Evolutionary conservation across 2,888 invertebrate genomes (phyloP).

Genomic region (Chrysina gloriosa): DNA sequence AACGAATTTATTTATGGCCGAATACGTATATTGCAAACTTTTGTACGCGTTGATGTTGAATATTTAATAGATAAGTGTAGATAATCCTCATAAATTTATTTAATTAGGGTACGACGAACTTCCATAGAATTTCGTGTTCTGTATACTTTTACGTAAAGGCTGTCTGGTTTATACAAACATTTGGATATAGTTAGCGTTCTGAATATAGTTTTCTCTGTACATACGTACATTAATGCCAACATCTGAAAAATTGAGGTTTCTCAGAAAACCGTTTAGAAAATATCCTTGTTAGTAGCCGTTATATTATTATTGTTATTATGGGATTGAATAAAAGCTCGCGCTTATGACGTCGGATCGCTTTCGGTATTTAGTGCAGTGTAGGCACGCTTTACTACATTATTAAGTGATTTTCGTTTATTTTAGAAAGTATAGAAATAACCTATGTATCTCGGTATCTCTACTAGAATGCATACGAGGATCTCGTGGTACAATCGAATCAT

Average conservation of each 20-base stretch:
- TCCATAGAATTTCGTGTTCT: slow-evolving; percentile 13
- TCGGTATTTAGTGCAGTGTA: too few relatives aligned
- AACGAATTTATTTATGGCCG: too few relatives aligned
- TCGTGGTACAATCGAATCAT: too few relatives aligned
- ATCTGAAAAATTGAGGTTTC: slow-evolving; percentile 2
- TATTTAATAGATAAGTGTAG: neutral
- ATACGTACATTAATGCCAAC: slow-evolving; percentile 10
- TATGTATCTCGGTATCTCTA: too few relatives aligned
- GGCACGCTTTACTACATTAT: too few relatives aligned
- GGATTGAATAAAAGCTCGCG: neutral
- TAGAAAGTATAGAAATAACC: too few relatives aligned
- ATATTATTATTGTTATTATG: neutral
- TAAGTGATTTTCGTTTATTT: too few relatives aligned
- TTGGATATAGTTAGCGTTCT: slow-evolving; percentile 4
- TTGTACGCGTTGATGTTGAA: neutral
- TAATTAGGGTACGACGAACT: slow-evolving; percentile 7
- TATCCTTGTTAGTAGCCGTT: neutral
- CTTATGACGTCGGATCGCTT: too few relatives aligned
- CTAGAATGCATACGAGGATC: too few relatives aligned
- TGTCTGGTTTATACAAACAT: slow-evolving; percentile 4
- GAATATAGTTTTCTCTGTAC: neutral
- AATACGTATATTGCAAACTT: neutral
- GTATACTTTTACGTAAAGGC: slow-evolving; percentile 12
- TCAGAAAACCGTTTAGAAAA: slow-evolving; percentile 6
- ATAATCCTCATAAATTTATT: slow-evolving; percentile 3